Base-by-base conservation (phyloP, 2,797 vertebrate species). In the Esox masquinongy region DNA sequence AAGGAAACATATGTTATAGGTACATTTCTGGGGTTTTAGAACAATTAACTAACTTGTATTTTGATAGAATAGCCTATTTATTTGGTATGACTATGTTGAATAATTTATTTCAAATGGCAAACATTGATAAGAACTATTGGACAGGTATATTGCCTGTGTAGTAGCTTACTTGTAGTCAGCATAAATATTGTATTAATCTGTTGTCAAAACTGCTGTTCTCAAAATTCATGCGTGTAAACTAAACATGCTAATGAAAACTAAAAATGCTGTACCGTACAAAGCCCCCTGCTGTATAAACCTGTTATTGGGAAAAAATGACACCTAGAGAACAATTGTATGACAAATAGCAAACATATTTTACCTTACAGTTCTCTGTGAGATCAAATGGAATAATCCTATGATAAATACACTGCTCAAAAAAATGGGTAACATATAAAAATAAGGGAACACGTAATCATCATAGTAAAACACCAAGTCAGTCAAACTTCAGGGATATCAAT, bases 361-460 rank as follows among this genome's bases (percentile, higher is more conserved):
- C 95, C 95, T 94, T 95, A 90, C 95, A 95, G 89, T 36, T 91
- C 87, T 50, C 92, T 80, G 88, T 94, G 95, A 88, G 95, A 94
- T 85, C 93, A 91, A 82, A 96, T 95, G 73, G 95, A 96, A 86
- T 95, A 95, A 79, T 94, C 95, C 79, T 94, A 93, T 39, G 93
- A 92, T 88, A 95, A 91, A 90, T 94, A 95, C 88, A 31, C 29
- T 31, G 29, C 29, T 31, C 29, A 3, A 31, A 31, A 31, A 31
- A 31, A 3, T n/a, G n/a, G n/a, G n/a, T n/a, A n/a, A n/a, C n/a
- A n/a, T n/a, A n/a, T n/a, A n/a, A n/a, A n/a, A n/a, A n/a, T n/a
- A n/a, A 3, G 29, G 29, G 29, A 31, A 31, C 29, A 31, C 29
- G 3, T 31, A 31, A 31, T 31, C 29, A 31, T 31, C 29, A 31